Base-by-base conservation (phyloP, 2,797 vertebrate species). In the Sebastes kiyomatsui region DNA sequence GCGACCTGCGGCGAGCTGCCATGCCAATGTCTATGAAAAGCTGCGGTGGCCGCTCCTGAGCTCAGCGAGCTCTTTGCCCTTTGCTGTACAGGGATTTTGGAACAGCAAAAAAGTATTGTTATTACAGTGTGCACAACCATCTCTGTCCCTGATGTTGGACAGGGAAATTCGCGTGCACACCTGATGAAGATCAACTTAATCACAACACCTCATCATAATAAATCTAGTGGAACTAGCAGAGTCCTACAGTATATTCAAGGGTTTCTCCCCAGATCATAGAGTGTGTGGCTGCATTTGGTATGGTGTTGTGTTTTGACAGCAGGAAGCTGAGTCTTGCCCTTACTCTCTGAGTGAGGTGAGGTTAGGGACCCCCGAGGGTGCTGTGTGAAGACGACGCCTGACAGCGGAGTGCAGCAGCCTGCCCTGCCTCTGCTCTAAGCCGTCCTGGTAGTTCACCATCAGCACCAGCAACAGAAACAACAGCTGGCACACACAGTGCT, bases 401-500 rank as follows among this genome's bases (percentile, higher is more conserved):
- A 95, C 80, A 30, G 92, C 35, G 1, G 93, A 75, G 30, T 88
- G 88, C 75, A 97, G 92, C 54, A 93, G 85, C 58, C 94, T 88
- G 25, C 89, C 90, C 58, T 95, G 95, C 20, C 20, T 80, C 84
- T 92, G 93, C 83, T 96, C 93, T 4, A 86, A 52, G 4, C 87
- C 81, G 77, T 93, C 94, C 89, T 96, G 95, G 82, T 96, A 96
- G 94, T 96, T 97, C 87, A 96, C 84, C 92, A 96, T 86, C 77
- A 97, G 91, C 69, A 96, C 92, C 81, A 96, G 91, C 75, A 96
- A 32, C 66, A 97, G 82, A 84, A 96, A 96, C 3, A 96, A 77
- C 91, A 96, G 88, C 89, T 96, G 94, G 38, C 90, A 84, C 69
- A 95, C 84, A 67, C 95, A 96, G 56, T 92, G 92, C 96, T 97